Evolutionary conservation across 2,888 invertebrate genomes (phyloP).

Genomic region (Zelleria hepariella): DNA sequence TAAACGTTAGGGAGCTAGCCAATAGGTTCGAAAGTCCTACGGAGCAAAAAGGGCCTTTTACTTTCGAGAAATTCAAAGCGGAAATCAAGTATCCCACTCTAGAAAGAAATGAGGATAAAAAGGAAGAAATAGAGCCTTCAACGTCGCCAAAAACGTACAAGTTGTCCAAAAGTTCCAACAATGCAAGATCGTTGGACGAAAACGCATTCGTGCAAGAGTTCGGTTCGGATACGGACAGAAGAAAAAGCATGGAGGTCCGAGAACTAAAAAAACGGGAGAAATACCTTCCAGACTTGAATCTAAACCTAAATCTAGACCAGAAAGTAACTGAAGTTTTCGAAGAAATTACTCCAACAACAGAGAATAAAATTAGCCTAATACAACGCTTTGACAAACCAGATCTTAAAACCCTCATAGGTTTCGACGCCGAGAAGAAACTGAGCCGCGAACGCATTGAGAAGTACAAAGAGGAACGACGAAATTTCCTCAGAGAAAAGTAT

Average conservation of each 20-base stretch:
- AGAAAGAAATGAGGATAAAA: conserved; percentile 39
- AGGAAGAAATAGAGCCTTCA: conserved; percentile 54
- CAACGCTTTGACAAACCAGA: conserved; percentile 59
- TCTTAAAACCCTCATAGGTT: conserved; percentile 42
- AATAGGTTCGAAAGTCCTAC: conserved; percentile 76
- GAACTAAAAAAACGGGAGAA: conserved; percentile 74
- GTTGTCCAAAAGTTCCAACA: conserved; percentile 73
- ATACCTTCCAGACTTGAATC: conserved; percentile 52
- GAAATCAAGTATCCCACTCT: conserved; percentile 52
- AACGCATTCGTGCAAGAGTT: conserved; percentile 81
- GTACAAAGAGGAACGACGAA: conserved; percentile 91
- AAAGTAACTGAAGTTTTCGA: conserved; percentile 41
- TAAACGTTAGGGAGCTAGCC: conserved; percentile 75
- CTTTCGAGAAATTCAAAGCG: conserved; percentile 65
- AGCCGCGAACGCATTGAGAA: conserved; percentile 89
- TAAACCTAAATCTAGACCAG: conserved; percentile 44
- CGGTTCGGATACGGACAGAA: conserved; percentile 58
- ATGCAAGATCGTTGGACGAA: conserved; percentile 80
- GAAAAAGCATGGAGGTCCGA: conserved; percentile 76
- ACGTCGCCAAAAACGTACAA: conserved; percentile 72
- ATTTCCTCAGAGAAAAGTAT: conserved; percentile 87
- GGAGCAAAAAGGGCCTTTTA: conserved; percentile 69
- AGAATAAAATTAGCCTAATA: conserved; percentile 74
- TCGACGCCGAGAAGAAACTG: conserved; percentile 70
- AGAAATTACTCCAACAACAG: conserved; percentile 72